Evolutionary conservation across 2,113 vertebrate species (phyloP).

Genomic region (Chaetodon trifascialis): DNA sequence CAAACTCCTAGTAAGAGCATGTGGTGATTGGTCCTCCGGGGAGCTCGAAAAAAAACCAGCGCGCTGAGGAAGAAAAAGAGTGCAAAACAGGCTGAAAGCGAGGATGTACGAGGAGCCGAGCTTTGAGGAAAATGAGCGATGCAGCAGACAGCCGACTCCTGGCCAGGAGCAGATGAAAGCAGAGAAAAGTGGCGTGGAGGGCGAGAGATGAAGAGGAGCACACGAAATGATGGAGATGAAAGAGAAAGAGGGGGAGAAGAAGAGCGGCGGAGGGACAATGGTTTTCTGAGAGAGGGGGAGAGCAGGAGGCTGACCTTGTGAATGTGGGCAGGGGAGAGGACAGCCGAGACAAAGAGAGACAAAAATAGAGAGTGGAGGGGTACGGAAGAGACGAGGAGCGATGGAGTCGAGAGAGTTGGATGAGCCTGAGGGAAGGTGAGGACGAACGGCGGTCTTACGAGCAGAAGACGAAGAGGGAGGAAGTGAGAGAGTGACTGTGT

Average conservation of each 20-base stretch:
- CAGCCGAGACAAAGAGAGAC: not conserved
- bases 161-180: constrained; percentile 61
- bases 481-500: not conserved
- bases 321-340: constrained; percentile 3
- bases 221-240: constrained; percentile 57
- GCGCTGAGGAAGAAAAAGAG: not conserved
- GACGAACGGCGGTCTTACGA: not conserved
- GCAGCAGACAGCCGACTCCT: constrained; percentile 2
- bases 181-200: constrained; percentile 21
- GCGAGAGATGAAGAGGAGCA: constrained; percentile 41
- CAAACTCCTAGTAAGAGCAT: not conserved
- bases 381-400: not conserved
- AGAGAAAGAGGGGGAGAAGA: constrained; percentile 16
- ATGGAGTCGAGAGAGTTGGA: not conserved
- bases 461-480: not conserved
- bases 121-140: constrained; percentile 44
- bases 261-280: not conserved
- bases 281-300: not conserved
- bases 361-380: not conserved
- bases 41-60: constrained; percentile 16
- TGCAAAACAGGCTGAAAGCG: constrained; percentile 2
- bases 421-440: constrained; percentile 50
- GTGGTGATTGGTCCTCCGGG: constrained; percentile 30
- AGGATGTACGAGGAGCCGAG: constrained; percentile 2
- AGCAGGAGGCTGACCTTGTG: constrained; percentile 43